Evolutionary conservation across 2,113 vertebrate species (phyloP).

Genomic region (Gallinago jamesoni): DNA sequence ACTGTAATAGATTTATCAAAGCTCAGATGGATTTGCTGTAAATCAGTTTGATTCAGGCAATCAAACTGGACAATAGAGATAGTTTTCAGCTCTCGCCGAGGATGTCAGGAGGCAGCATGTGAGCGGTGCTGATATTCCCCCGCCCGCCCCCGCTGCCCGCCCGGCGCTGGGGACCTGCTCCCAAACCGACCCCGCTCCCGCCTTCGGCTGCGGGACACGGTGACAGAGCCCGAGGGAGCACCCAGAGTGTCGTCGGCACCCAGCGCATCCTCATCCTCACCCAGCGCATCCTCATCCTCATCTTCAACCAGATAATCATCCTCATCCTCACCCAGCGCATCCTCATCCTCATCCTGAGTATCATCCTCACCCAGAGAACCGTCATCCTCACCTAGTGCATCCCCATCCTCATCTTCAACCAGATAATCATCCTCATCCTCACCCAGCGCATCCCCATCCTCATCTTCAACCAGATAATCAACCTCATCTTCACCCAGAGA

Average conservation of each 20-base stretch:
- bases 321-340: no score
- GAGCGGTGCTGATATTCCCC: conserved; percentile 87
- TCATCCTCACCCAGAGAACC: neutral
- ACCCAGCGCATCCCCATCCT: no score
- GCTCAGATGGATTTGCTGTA: conserved; percentile 99
- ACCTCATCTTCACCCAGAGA: no score
- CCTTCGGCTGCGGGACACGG: conserved; percentile 82
- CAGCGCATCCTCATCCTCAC: conserved; percentile 59
- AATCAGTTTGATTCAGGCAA: conserved; percentile 99
- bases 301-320: no score
- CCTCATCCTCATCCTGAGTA: conserved; percentile 71
- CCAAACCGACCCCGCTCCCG: conserved; percentile 79
- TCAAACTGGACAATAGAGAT: conserved; percentile 99
- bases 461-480: no score
- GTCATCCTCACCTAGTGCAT: no score
- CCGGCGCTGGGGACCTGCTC: conserved; percentile 79
- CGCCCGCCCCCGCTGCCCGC: conserved; percentile 81
- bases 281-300: conserved; percentile 66
- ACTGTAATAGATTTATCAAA: conserved; percentile 99
- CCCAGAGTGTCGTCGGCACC: conserved; percentile 80
- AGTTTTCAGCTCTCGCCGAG: conserved; percentile 88
- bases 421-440: neutral
- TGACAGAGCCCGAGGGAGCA: conserved; percentile 93
- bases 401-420: no score
- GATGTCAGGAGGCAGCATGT: neutral